Evolutionary conservation across 2,888 invertebrate species (phyloP).

Genomic region (Tetragonula carbonaria): DNA sequence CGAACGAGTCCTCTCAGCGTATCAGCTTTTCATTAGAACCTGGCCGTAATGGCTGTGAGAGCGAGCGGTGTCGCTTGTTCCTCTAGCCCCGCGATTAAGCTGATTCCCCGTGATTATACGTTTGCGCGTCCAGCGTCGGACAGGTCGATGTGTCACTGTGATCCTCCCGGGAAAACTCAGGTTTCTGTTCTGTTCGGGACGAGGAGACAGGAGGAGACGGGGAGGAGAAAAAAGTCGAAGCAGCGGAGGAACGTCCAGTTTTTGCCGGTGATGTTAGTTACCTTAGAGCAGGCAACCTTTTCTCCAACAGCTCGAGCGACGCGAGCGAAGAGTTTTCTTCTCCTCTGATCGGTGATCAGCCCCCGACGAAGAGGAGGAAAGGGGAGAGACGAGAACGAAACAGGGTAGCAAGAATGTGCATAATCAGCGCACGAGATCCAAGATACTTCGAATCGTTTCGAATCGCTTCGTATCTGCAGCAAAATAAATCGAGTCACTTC

Average conservation of each 20-base stretch:
- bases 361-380: background rate
- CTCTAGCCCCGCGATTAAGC: slow-evolving; percentile 34
- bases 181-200: slow-evolving; percentile 13
- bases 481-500: too few relatives aligned
- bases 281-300: slow-evolving; percentile 64
- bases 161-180: slow-evolving; percentile 58
- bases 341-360: background rate
- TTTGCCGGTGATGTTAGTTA: slow-evolving; percentile 68
- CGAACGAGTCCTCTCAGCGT: slow-evolving; percentile 26
- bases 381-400: slow-evolving; percentile 6
- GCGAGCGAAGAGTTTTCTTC: background rate
- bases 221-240: slow-evolving; percentile 48
- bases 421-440: background rate
- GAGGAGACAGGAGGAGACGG: background rate
- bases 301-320: slow-evolving; percentile 28
- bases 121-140: slow-evolving; percentile 44
- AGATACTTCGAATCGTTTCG: too few relatives aligned
- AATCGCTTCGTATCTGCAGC: too few relatives aligned
- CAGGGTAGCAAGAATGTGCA: slow-evolving; percentile 46
- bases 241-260: slow-evolving; percentile 73
- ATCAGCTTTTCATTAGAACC: slow-evolving; percentile 51
- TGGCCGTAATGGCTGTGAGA: slow-evolving; percentile 31
- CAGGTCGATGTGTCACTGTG: slow-evolving; percentile 67
- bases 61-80: slow-evolving; percentile 8
- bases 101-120: slow-evolving; percentile 57